A percentile compares a stretch with the other conserved stretches of the same genome.
Evolutionary conservation across 2,888 invertebrate species (phyloP).

Genomic region (Ariolimax columbianus): DNA sequence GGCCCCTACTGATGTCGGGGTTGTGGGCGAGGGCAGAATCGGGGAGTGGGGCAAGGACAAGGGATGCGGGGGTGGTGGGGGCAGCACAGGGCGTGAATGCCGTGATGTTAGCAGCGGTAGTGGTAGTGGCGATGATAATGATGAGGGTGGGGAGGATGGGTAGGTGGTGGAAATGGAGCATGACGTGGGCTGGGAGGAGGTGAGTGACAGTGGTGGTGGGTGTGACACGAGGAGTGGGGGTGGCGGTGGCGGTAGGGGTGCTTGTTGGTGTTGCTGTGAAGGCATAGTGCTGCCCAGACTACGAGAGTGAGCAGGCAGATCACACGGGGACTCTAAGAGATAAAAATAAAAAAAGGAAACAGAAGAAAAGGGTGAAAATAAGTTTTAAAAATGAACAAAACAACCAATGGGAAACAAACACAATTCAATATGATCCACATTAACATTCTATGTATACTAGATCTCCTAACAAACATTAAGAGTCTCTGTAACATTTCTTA

Average conservation of each 20-base stretch:
- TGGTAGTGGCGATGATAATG: conserved; percentile 49
- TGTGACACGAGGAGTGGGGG: conserved; percentile 47
- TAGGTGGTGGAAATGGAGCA: conserved; percentile 46
- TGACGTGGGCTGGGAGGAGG: conserved; percentile 42
- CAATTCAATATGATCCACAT: background rate
- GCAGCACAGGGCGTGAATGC: conserved; percentile 47
- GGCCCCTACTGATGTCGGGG: conserved; percentile 81
- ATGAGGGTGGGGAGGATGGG: conserved; percentile 50
- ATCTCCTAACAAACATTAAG: too few relatives aligned
- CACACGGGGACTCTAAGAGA: conserved; percentile 54
- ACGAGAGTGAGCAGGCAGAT: conserved; percentile 51
- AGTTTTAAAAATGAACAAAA: conserved; percentile 5
- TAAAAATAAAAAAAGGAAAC: conserved; percentile 34
- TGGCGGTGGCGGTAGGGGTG: conserved; percentile 50
- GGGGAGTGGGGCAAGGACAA: conserved; percentile 67
- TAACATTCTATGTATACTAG: background rate
- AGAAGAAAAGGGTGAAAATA: conserved; percentile 39
- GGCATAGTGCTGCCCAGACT: conserved; percentile 51
- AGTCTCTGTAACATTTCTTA: too few relatives aligned
- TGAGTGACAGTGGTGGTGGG: conserved; percentile 43
- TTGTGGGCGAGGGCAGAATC: conserved; percentile 62
- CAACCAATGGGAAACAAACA: background rate
- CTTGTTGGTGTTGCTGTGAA: conserved; percentile 43
- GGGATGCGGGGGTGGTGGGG: conserved; percentile 59
- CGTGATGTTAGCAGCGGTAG: conserved; percentile 43